phyloP scores from a whole-genome alignment of 2,888 invertebrate species.

The Lutraria lutraria region DNA sequence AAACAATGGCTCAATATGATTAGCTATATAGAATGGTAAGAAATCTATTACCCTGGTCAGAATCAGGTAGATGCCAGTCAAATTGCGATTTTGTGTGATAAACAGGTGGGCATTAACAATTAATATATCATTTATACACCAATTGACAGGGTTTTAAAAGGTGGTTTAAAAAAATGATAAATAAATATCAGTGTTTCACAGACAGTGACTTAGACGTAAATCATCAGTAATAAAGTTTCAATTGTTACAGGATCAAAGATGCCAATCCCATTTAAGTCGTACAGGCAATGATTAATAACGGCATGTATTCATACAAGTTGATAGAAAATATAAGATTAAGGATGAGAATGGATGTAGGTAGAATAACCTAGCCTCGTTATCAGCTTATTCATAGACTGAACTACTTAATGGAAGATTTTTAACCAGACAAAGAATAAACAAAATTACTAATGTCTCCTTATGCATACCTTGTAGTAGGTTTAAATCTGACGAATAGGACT shows the following conservation, averaged over 20 bases:
- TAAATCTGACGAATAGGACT: neutral
- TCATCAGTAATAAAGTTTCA: neutral
- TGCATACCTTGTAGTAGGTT: neutral
- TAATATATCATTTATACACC: too few species aligned
- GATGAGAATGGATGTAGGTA: conserved; percentile 15
- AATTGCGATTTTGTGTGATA: conserved; percentile 43
- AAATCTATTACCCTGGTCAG: conserved; percentile 35
- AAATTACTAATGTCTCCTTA: neutral
- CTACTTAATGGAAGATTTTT: neutral
- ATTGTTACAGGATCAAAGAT: neutral
- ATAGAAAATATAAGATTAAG: neutral
- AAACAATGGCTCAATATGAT: conserved; percentile 46
- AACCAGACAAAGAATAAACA: conserved; percentile 10
- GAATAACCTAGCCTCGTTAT: conserved; percentile 2
- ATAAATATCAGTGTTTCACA: neutral
- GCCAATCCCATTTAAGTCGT: neutral
- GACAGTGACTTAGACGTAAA: neutral
- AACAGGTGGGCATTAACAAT: conserved; percentile 49
- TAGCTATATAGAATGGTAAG: conserved; percentile 48
- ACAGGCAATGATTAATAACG: conserved; percentile 10
- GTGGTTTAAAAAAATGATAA: neutral
- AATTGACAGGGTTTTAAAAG: conserved; percentile 24
- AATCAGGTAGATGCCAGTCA: conserved; percentile 32
- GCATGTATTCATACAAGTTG: neutral
- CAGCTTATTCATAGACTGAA: conserved; percentile 8